Evolutionary conservation across 2,797 vertebrate species (phyloP), one percentile per base, ranked within the genome.

Genomic region (Huso huso): DNA sequence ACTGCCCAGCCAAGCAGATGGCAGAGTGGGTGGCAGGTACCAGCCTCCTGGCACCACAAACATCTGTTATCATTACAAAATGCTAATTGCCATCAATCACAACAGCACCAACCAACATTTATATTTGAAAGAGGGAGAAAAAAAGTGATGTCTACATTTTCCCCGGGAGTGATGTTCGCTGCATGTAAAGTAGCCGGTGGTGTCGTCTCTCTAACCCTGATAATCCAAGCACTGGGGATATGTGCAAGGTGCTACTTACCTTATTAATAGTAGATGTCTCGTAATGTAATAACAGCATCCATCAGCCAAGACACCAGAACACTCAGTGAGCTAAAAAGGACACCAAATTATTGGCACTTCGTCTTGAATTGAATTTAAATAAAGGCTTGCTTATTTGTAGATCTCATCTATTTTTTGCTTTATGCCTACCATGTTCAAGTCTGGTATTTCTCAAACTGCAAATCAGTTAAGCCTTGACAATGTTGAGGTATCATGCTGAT

Each of bases 61-160:
- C 92, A 95, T 90, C 93, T 94, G 92, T 92, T 94, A 92, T 89
- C 81, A 88, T 93, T 93, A 93, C 89, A 89, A 90, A 90, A 93
- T 93, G 92, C 91, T 95, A 95, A 95, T 94, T 93, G 90, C 89
- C 90, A 88, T 93, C 91, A 91, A 89, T 93, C 92, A 93, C 90
- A 89, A 90, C 87, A 85, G 88, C 87, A 92, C 90, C 91, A 91
- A 84, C 80, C 87, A 86, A 87, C 87, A 93, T 90, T 91, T 84
- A 85, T 84, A 90, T 89, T 37, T 49, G 49, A 13, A 48, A 62
- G 71, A 72, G 59, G 78, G 74, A 79, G 71, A 65, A 78, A 71
- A 71, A 73, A 78, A 83, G 81, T 85, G 79, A 90, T 78, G 78
- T 88, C 87, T 87, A 87, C 86, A 90, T 93, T 83, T 37, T 89